Evolutionary conservation across 2,113 vertebrate species (phyloP), one percentile per base, ranked within the genome.

Genomic region (Alectura lathami): DNA sequence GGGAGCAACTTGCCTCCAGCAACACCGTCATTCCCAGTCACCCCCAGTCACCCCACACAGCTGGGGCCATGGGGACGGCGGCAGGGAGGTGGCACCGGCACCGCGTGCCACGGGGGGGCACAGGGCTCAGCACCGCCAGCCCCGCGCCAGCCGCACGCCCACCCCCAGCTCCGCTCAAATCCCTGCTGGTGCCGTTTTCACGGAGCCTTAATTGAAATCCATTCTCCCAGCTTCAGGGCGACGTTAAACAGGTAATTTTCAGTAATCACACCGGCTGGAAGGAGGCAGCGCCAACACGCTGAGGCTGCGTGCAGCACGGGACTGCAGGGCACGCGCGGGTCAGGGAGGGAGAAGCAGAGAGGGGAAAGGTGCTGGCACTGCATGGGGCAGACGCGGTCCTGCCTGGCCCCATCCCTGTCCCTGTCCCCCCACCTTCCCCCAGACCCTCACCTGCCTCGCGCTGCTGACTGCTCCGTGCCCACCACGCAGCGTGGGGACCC

Each of bases 191-290:
- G 85, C 85, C 3, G 26, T 91, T 86, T 67, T 48, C 85, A 45
- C 1, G 4, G 30, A 74, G 88, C 60, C 29, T 50, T 77, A 93
- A 89, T 73, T 92, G 86, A 30, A 94, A 75, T 54, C 76, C 18
- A 63, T 60, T 40, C 66, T 38, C 30, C 57, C 59, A 13, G 13
- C 11, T 7, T 83, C 2, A 7, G 59, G 77, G 77, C 2, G 29
- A 53, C 4, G 3, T 73, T 83, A 91, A 95, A 86, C 92, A 88
- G 96, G 95, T 91, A 84, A 94, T 94, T 96, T 91, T 63, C 85
- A 53, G 57, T 60, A 87, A 95, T 96, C 75, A 30, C 48, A 50
- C 48, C 8, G 62, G 48, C 66, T 87, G 84, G 74, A 89, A 63
- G 62, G 81, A 95, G 84, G 30, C 13, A 2, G 36, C 3, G 18